Conservation (phyloP, 2,797 vertebrate species). For the Nannoperca australis region DNA sequence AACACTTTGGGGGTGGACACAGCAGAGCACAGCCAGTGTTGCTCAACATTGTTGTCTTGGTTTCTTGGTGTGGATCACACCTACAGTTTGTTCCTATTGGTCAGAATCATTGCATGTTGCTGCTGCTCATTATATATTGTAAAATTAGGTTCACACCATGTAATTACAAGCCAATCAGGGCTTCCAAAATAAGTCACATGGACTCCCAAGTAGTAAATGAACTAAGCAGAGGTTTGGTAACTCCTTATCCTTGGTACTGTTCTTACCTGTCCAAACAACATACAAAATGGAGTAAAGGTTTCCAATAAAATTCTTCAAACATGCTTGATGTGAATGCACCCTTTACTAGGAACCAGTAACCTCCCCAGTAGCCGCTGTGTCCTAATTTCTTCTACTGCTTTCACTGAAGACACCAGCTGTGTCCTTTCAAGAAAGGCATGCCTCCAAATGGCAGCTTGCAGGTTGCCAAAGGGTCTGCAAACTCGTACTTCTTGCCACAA, state of each 20-base stretch:
- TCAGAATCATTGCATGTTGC: neutral
- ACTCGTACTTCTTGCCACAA: neutral
- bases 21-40: neutral
- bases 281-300: neutral
- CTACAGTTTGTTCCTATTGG: neutral
- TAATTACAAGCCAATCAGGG: neutral
- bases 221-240: neutral
- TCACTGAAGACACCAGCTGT: neutral
- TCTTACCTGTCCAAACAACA: neutral
- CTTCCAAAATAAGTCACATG: conserved; percentile 3
- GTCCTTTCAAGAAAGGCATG: neutral
- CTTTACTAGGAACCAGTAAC: neutral
- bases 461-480: neutral
- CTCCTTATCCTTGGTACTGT: neutral
- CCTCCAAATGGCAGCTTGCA: neutral
- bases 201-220: neutral
- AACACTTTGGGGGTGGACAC: neutral
- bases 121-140: neutral
- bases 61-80: neutral
- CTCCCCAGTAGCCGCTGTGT: neutral
- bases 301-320: neutral
- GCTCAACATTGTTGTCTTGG: neutral
- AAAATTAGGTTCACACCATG: neutral
- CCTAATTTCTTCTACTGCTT: neutral
- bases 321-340: neutral